These are phyloP conservation scores for Agonopterix alstromeriana DNA, from an alignment of 2,888 invertebrate species.

Conservation along the genomic window DNA sequence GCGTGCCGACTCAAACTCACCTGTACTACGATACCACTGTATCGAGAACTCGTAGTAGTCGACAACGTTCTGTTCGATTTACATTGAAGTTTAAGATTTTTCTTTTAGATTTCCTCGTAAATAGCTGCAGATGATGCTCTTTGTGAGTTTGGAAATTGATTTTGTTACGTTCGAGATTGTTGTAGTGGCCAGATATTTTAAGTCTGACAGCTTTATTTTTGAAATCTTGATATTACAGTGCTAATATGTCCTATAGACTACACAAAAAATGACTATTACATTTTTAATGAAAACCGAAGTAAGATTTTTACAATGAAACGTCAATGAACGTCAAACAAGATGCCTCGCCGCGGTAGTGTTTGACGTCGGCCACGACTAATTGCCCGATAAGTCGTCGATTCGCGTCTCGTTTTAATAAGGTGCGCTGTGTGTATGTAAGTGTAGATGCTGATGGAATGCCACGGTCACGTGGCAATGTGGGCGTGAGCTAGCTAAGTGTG, in stretches of 20 bases:
- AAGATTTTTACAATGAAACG: constrained; percentile 14
- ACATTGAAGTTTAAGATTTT: constrained; percentile 36
- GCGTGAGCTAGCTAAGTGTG: constrained; percentile 45
- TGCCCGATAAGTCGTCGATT: constrained; percentile 77
- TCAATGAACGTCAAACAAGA: constrained; percentile 55
- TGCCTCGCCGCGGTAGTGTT: constrained; percentile 43
- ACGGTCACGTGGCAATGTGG: constrained; percentile 56
- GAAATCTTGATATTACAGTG: no score
- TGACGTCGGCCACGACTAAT: constrained; percentile 71
- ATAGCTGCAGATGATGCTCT: no score
- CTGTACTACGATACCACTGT: constrained; percentile 25
- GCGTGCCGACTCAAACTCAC: constrained; percentile 46
- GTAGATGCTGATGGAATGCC: constrained; percentile 72
- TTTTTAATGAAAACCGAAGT: not conserved
- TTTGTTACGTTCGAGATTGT: no score
- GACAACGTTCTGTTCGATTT: constrained; percentile 22
- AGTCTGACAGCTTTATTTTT: no score
- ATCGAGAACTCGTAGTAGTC: constrained; percentile 15
- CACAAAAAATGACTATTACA: no score
- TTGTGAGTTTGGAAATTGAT: no score
- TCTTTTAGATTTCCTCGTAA: not conserved
- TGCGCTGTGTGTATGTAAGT: constrained; percentile 65
- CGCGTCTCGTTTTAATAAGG: constrained; percentile 77
- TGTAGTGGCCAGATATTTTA: no score
- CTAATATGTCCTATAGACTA: no score